These are phyloP conservation scores for Carcina quercana DNA, from an alignment of 2,888 invertebrate species.

Conservation along the genomic window DNA sequence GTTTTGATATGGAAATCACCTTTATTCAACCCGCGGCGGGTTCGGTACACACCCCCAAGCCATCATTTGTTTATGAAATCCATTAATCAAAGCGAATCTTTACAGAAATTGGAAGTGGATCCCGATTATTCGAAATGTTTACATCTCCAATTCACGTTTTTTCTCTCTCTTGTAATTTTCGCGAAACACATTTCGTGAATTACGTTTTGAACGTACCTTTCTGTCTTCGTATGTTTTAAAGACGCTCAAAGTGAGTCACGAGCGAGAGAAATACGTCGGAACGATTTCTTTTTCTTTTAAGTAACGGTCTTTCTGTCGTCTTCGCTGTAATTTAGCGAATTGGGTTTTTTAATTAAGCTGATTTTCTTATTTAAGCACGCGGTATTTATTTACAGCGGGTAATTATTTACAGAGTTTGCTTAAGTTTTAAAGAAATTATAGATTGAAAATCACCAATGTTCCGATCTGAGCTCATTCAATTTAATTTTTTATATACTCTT, in stretches of 20 bases:
- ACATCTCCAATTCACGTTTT: slow-evolving; percentile 11
- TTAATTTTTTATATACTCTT: no score
- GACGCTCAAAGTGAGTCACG: slow-evolving; percentile 1
- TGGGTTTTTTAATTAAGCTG: not conserved
- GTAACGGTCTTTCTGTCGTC: not conserved
- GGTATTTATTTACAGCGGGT: no score
- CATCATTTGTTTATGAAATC: slow-evolving; percentile 19
- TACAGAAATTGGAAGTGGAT: slow-evolving; percentile 14
- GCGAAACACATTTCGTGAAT: not conserved
- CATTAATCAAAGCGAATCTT: slow-evolving; percentile 30
- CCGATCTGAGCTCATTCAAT: no score
- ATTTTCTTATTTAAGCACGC: no score
- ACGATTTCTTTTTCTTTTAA: slow-evolving; percentile 1
- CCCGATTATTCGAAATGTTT: slow-evolving; percentile 17
- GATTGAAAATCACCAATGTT: no score
- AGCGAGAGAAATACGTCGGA: not conserved
- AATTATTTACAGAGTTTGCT: no score
- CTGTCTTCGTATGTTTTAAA: not conserved
- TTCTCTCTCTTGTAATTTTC: not conserved
- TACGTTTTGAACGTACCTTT: not conserved
- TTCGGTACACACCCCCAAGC: slow-evolving; percentile 7
- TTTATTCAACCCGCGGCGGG: slow-evolving; percentile 21
- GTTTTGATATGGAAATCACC: slow-evolving; percentile 31
- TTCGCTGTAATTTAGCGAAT: not conserved
- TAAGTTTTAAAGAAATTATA: no score